Evolutionary conservation across 2,888 invertebrate species (phyloP).

Genomic region (Thera britannica): DNA sequence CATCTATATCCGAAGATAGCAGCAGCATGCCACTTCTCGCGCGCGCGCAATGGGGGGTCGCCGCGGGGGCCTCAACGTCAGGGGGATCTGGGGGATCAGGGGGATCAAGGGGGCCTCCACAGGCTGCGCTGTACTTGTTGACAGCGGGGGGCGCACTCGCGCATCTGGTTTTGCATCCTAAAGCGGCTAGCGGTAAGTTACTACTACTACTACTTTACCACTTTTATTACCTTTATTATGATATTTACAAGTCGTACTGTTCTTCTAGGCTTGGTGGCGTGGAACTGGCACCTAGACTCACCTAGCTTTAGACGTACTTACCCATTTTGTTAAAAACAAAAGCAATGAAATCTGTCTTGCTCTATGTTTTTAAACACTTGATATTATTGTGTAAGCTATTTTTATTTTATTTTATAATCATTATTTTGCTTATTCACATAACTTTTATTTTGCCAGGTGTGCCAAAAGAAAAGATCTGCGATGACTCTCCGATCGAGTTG

Average conservation of each 20-base stretch:
- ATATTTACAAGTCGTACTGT: too few relatives aligned
- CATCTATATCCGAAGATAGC: conserved; percentile 88
- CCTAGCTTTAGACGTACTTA: too few relatives aligned
- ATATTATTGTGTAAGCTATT: too few relatives aligned
- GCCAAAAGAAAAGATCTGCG: conserved; percentile 92
- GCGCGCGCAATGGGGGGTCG: conserved; percentile 84
- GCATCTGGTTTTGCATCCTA: conserved; percentile 95
- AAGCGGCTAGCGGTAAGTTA: conserved; percentile 72
- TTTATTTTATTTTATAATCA: background rate
- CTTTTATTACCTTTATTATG: too few relatives aligned
- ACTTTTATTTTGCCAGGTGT: conserved; percentile 51
- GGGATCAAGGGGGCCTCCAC: conserved; percentile 63
- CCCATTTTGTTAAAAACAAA: too few relatives aligned
- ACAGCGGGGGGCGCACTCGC: conserved; percentile 94
- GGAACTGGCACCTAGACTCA: too few relatives aligned
- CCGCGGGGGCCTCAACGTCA: conserved; percentile 72
- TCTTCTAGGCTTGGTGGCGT: too few relatives aligned
- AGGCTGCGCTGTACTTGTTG: conserved; percentile 94
- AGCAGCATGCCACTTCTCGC: conserved; percentile 90
- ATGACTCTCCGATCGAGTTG: conserved; percentile 94
- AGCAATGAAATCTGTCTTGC: too few relatives aligned
- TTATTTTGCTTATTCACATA: background rate
- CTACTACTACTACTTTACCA: background rate
- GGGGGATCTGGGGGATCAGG: conserved; percentile 54
- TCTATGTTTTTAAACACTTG: too few relatives aligned